Conservation (phyloP, 2,113 vertebrate genomes). For the Etheostoma spectabile region DNA sequence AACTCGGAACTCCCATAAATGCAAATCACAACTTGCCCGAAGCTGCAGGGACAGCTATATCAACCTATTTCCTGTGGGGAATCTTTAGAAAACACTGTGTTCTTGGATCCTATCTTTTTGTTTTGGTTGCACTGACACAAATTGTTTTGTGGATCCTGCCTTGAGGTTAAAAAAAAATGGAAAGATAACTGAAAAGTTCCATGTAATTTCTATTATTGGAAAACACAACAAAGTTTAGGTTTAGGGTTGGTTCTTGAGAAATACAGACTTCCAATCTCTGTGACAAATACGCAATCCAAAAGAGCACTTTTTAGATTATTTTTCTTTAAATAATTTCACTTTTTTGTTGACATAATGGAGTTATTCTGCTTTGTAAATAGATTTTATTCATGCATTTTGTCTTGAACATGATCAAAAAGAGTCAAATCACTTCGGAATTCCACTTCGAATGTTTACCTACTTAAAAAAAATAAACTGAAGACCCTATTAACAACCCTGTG, state of each 20-base stretch:
- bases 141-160: slow-evolving; percentile 34
- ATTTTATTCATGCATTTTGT: background rate
- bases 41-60: slow-evolving; percentile 39
- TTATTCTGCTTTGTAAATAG: background rate
- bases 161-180: slow-evolving; percentile 19
- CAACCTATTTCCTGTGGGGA: slow-evolving; percentile 45
- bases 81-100: slow-evolving; percentile 44
- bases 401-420: background rate
- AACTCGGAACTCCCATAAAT: slow-evolving; percentile 53
- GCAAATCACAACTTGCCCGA: slow-evolving; percentile 39
- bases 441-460: background rate
- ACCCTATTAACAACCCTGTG: background rate
- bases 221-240: slow-evolving; percentile 7
- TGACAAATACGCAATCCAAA: background rate
- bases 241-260: background rate
- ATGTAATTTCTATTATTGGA: background rate
- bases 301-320: background rate
- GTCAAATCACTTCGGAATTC: background rate
- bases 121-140: slow-evolving; percentile 19
- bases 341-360: background rate
- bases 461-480: background rate
- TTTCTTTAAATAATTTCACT: background rate
- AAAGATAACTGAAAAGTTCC: slow-evolving; percentile 29
- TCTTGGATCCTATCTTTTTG: slow-evolving; percentile 44
- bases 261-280: background rate